These are phyloP conservation scores for Drosophila virilis DNA, from an alignment of 1,140 invertebrate genomes.

Conservation along the genomic window DNA sequence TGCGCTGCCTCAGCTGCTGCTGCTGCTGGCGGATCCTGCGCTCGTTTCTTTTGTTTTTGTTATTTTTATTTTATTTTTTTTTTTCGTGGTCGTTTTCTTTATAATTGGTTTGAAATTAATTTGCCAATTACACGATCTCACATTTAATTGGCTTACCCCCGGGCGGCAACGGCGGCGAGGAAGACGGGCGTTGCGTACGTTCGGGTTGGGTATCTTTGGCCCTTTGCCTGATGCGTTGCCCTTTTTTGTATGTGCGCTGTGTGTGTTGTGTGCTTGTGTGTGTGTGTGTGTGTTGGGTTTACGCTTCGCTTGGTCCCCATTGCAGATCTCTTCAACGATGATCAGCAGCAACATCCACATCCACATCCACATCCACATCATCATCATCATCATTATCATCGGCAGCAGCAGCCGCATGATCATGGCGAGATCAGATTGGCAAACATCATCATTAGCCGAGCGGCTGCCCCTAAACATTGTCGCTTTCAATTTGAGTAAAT, in stretches of 20 bases:
- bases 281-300: conserved; percentile 47
- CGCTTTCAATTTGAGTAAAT: conserved; percentile 79
- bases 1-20: too few relatives aligned
- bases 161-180: conserved; percentile 36
- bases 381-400: conserved; percentile 19
- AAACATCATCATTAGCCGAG: conserved; percentile 60
- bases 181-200: conserved; percentile 49
- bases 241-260: conserved; percentile 63
- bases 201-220: background rate
- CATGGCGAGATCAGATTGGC: conserved; percentile 30
- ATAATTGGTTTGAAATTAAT: conserved; percentile 84
- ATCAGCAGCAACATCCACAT: conserved; percentile 19
- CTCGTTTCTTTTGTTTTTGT: conserved; percentile 14
- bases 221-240: conserved; percentile 59
- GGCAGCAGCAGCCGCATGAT: conserved; percentile 24
- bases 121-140: conserved; percentile 84
- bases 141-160: conserved; percentile 83
- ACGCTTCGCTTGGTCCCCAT: conserved; percentile 48
- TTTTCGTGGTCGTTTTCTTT: conserved; percentile 80
- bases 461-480: conserved; percentile 58
- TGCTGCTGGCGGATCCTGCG: conserved; percentile 16
- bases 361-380: conserved; percentile 10
- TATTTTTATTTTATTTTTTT: conserved; percentile 25
- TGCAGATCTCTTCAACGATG: conserved; percentile 17
- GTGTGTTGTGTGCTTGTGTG: background rate